Evolutionary conservation across 2,797 vertebrate species (phyloP), one percentile per base, ranked within the genome.

Genomic region (Poeciliopsis presidionis): DNA sequence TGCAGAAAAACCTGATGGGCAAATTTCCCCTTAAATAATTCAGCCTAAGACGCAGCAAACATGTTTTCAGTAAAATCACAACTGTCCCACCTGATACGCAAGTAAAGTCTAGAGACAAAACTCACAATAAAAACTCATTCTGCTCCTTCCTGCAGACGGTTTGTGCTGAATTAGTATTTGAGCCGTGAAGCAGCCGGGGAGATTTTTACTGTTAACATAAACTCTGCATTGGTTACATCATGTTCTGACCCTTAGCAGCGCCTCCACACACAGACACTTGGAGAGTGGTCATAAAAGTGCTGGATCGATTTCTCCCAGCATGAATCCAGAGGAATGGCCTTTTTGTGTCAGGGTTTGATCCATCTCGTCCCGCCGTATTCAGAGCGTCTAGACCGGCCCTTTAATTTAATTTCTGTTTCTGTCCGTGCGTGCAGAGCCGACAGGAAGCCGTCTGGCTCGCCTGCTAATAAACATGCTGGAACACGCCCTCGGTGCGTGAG

Each of bases 331-430:
- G 16, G 51, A 72, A 72, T 25, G 47, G 47, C n/a, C 13, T 3
- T n/a, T 72, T 30, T 41, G 22, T 63, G 45, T 63, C 55, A 13
- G 18, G 28, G 71, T 47, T 61, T 46, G 69, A 69, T 79, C 36
- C 36, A 51, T 74, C 30, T 36, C 4, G 28, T 65, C 59, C 22
- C 6, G 30, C 49, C 1, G 11, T 5, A 14, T 51, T 63, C 22
- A 16, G 16, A 36, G n/a, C 51, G 77, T 78, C 71, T 74, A 67
- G 59, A 67, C 77, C 43, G 30, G 33, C 9, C 49, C 43, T 61
- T 55, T 79, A 45, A 79, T 74, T 69, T 45, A 25, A 79, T 65
- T 67, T 46, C 9, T 43, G 46, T 53, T 22, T 75, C 75, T n/a
- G 39, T 67, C 39, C 45, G 45, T 13, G 16, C 25, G 46, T 28